Evolutionary conservation across 2,797 vertebrate species (phyloP).

Genomic region (Apogon hyalosoma): DNA sequence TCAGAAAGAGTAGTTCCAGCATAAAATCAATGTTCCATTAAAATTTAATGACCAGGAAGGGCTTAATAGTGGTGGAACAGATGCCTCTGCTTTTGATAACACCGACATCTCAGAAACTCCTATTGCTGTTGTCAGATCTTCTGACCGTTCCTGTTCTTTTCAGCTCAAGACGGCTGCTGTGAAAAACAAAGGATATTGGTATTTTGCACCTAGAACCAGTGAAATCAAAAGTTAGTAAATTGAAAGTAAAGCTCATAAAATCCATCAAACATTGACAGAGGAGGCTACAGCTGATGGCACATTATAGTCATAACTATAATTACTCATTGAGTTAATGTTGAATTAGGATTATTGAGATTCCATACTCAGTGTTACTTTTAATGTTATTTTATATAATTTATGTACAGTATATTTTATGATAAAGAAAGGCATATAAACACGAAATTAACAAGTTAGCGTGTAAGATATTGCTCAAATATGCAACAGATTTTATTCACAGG

Average conservation of each 20-base stretch:
- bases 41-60: slow-evolving; percentile 87
- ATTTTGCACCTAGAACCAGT: slow-evolving; percentile 34
- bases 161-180: slow-evolving; percentile 4
- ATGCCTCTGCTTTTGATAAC: slow-evolving; percentile 81
- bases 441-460: slow-evolving; percentile 9
- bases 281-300: slow-evolving; percentile 60
- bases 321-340: slow-evolving; percentile 64
- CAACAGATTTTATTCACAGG: no score
- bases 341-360: slow-evolving; percentile 41
- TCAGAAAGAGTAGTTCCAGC: slow-evolving; percentile 82
- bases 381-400: slow-evolving; percentile 3
- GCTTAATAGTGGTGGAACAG: slow-evolving; percentile 86
- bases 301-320: slow-evolving; percentile 55
- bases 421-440: neutral
- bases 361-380: slow-evolving; percentile 31
- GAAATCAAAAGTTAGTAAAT: slow-evolving; percentile 63
- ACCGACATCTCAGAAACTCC: slow-evolving; percentile 72
- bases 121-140: slow-evolving; percentile 59
- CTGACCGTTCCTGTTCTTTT: slow-evolving; percentile 32
- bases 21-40: slow-evolving; percentile 90
- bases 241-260: slow-evolving; percentile 63
- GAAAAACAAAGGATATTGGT: slow-evolving; percentile 51
- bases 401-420: neutral
- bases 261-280: slow-evolving; percentile 67
- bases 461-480: no score